phyloP scores from a whole-genome alignment of 2,888 invertebrate species.

The Latrodectus elegans region DNA sequence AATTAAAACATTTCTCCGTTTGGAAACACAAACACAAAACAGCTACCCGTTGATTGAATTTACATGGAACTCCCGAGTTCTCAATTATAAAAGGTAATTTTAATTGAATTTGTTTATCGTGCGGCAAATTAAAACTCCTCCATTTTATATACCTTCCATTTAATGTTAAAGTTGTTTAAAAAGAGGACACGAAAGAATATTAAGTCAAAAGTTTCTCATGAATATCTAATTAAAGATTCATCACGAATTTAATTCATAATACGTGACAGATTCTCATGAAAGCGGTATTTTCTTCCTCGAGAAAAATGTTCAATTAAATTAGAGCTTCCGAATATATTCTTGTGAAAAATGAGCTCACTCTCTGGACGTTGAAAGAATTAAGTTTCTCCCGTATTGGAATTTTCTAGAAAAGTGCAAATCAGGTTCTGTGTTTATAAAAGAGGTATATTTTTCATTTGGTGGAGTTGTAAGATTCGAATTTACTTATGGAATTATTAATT shows the following conservation, averaged over 20 bases:
- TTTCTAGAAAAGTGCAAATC: too few species aligned
- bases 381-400: too few species aligned
- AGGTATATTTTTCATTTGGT: too few species aligned
- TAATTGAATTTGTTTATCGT: background rate
- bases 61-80: background rate
- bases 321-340: background rate
- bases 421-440: too few species aligned
- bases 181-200: background rate
- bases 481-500: too few species aligned
- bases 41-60: background rate
- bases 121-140: too few species aligned
- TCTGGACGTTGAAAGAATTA: background rate
- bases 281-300: background rate
- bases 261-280: background rate
- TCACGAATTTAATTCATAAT: background rate
- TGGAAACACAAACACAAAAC: background rate
- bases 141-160: too few species aligned
- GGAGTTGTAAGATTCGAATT: too few species aligned
- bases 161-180: too few species aligned
- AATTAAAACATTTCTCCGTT: too few species aligned
- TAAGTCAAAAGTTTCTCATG: background rate
- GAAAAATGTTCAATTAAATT: constrained; percentile 5
- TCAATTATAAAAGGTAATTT: constrained; percentile 2
- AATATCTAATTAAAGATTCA: constrained; percentile 2
- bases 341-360: background rate